Evolutionary conservation across 1,140 invertebrate species (phyloP), one percentile per base, ranked within the genome.

Genomic region (Maniola jurtina): DNA sequence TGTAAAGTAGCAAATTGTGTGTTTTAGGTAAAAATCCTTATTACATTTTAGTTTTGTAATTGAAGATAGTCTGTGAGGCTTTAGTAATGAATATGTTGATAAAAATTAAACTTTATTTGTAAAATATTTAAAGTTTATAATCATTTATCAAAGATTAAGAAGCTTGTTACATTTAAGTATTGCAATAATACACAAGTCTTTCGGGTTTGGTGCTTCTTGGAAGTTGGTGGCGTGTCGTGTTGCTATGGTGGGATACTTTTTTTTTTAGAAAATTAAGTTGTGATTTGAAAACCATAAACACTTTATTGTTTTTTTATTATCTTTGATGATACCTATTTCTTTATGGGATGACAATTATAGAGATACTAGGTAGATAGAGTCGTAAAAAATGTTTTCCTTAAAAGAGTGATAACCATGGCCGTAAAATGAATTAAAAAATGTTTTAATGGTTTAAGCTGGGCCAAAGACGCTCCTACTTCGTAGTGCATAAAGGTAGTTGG

Each of bases 221-320:
- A 83, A 85, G 73, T 77, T 79, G 79, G 76, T 73, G 73, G 73
- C 76, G 66, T 76, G 76, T 80, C 76, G 79, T 79, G 79, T 73
- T 68, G 76, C 76, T 76, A 77, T 69, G 67, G 68, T 40, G 65
- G 52, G 67, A 56, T 61, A 75, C 76, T 78, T 79, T 82, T 72
- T 75, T 62, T 61, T 61, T 13, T 55, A 34, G 52, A 75, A 81
- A 86, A 83, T 79, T 81, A 75, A 84, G 83, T 75, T 83, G 81
- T 77, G 67, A 73, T 80, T 78, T 68, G 59, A 70, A 65, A 74
- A 68, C 64, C 59, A 63, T 76, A 71, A 71, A 74, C 72, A 55
- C 2, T 52, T 52, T 52, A 16, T 52, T 52, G 14, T 25, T 25
- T 52, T 5, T 16, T n/a, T n/a, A n/a, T n/a, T n/a, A n/a, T n/a